phyloP scores from a whole-genome alignment of 1,140 invertebrate species.

The Nephotettix cincticeps region DNA sequence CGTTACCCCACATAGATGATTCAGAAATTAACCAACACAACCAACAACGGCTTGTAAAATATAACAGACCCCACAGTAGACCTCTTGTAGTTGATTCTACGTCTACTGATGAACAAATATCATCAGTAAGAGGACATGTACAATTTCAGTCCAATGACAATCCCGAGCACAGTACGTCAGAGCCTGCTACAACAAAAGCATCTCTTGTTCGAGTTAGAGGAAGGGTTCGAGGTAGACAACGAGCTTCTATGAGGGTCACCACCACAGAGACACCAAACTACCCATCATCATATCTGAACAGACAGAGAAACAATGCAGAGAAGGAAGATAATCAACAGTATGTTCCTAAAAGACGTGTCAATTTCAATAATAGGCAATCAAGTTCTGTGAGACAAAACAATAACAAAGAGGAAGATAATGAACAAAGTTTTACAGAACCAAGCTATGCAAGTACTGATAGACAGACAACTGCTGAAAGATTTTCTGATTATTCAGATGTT shows the following conservation, averaged over 20 bases:
- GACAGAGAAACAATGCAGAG: neutral
- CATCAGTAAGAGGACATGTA: neutral
- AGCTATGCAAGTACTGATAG: neutral
- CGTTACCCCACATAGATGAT: conserved; percentile 2
- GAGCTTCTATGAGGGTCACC: neutral
- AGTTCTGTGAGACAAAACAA: neutral
- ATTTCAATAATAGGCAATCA: neutral
- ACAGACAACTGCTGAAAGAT: neutral
- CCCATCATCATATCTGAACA: conserved; percentile 9
- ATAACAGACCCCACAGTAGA: conserved; percentile 12
- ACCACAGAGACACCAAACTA: conserved; percentile 29
- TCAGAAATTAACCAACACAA: conserved; percentile 4
- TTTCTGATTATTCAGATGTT: neutral
- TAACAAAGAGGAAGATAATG: neutral
- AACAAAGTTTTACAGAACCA: neutral
- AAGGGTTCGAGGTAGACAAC: conserved; percentile 16
- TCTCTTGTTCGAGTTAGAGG: conserved; percentile 22
- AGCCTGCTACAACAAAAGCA: conserved; percentile 4
- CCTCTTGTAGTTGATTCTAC: neutral
- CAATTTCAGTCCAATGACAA: neutral
- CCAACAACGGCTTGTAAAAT: conserved; percentile 26
- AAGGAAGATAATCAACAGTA: neutral
- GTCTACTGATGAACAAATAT: neutral
- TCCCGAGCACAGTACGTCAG: neutral
- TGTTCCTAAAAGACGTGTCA: neutral